phyloP scores from a whole-genome alignment of 2,113 vertebrate species.

The Oreochromis tanganicae region DNA sequence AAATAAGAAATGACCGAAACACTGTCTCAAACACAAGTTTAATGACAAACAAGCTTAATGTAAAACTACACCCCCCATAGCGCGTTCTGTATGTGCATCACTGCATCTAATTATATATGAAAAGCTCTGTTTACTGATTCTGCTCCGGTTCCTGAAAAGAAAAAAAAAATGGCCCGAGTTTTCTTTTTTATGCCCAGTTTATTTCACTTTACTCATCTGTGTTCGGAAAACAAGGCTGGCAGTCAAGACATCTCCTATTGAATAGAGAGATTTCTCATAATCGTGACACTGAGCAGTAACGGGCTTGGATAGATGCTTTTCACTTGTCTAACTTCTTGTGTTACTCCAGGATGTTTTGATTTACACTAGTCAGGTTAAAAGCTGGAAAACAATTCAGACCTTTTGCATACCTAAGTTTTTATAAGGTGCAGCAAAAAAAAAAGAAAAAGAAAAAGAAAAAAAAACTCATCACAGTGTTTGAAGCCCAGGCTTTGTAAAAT shows the following conservation, averaged over 20 bases:
- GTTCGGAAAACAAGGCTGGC: constrained; percentile 14
- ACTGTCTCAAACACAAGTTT: background rate
- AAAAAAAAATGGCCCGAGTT: background rate
- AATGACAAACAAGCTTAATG: background rate
- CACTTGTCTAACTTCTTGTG: constrained; percentile 60
- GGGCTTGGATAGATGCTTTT: constrained; percentile 45
- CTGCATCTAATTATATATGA: background rate
- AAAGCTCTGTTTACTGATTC: background rate
- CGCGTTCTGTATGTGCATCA: background rate
- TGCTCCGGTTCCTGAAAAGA: background rate
- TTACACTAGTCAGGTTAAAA: constrained; percentile 72
- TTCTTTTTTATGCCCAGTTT: constrained; percentile 14
- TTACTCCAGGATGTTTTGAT: constrained; percentile 63
- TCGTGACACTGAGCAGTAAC: constrained; percentile 45
- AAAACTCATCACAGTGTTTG: constrained; percentile 70
- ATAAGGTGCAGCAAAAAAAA: constrained; percentile 46
- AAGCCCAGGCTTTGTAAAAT: constrained; percentile 71
- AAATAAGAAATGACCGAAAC: background rate
- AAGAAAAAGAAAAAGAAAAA: background rate
- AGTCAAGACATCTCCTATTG: constrained; percentile 27
- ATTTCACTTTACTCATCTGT: background rate
- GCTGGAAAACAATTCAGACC: constrained; percentile 68
- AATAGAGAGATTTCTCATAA: constrained; percentile 40
- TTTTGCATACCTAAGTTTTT: constrained; percentile 62
- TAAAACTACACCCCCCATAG: background rate